Base-by-base conservation (phyloP, 2,113 vertebrate genomes). In the Archilochus colubris region DNA sequence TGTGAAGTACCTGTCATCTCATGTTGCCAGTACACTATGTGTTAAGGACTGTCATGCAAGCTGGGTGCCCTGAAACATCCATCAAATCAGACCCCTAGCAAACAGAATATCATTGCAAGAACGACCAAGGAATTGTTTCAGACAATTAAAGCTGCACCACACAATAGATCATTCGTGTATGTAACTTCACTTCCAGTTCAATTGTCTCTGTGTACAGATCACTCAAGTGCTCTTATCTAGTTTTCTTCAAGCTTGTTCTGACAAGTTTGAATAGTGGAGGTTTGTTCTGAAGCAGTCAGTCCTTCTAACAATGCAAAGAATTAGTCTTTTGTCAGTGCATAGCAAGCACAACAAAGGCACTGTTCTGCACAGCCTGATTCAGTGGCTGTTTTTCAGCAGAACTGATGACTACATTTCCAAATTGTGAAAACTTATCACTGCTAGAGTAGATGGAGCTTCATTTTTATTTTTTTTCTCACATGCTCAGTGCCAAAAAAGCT, bases 281-380 rank as follows among this genome's bases (percentile, higher is more conserved):
- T 82, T 91, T 98, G 96, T 97, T 96, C 95, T 62, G 84, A 81
- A 81, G 95, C 93, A 89, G 91, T 59, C 83, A 48, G 72, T 93
- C 72, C 74, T 96, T 69, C 93, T 85, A 94, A 92, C 94, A 97
- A 96, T 93, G 43, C 63, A 4, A 91, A 97, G 97, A 97, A 97
- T 94, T 62, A 61, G 77, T 25, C 96, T 94, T 97, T 97, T 97
- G 95, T 97, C 91, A 76, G 62, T 38, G 76, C 86, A 90, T 66
- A 38, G 78, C 7, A 4, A 82, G n/a, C 5, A 74, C 91, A 92
- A 92, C 88, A 94, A 75, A 69, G 58, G 38, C 78, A 3, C 93
- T 3, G 48, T 97, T 96, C 64, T 89, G 80, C 43, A 50, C 67
- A 88, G 91, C 59, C 86, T 21, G 58, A 86, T 73, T 84, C 2